Evolutionary conservation across 2,888 invertebrate genomes (phyloP).

Genomic region (Diloba caeruleocephala): DNA sequence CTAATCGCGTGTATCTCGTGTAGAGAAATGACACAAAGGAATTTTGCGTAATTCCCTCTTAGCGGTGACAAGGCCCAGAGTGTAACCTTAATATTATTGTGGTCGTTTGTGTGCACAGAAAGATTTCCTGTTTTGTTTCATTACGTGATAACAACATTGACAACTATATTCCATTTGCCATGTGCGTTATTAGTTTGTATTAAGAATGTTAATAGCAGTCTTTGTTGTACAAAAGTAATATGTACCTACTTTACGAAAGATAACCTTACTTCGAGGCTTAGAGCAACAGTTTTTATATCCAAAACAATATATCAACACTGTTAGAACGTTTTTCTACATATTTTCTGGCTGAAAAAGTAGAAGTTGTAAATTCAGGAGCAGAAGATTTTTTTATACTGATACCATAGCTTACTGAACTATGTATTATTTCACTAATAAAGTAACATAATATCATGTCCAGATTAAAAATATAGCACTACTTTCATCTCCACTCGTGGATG

Average conservation of each 20-base stretch:
- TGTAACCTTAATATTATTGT: slow-evolving; percentile 44
- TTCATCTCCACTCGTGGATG: no score
- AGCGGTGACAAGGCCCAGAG: slow-evolving; percentile 33
- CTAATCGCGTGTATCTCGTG: slow-evolving; percentile 34
- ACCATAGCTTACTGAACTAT: no score
- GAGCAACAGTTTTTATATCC: no score
- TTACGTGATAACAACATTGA: slow-evolving; percentile 21
- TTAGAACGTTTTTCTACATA: no score
- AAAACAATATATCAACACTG: no score
- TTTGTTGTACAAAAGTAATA: slow-evolving; percentile 1
- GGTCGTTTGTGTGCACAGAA: slow-evolving; percentile 23
- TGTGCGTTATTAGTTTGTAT: slow-evolving; percentile 38
- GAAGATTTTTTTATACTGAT: slow-evolving; percentile 16
- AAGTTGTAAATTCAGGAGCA: slow-evolving; percentile 13
- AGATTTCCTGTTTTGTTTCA: slow-evolving; percentile 42
- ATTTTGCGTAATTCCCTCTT: slow-evolving; percentile 48
- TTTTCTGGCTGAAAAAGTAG: no score
- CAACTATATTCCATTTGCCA: slow-evolving; percentile 45
- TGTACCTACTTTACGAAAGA: neutral
- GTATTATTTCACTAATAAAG: no score
- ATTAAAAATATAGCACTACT: no score
- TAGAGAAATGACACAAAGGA: slow-evolving; percentile 47
- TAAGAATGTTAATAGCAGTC: slow-evolving; percentile 11
- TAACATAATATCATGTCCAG: no score
- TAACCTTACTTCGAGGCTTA: no score